Conservation (phyloP, 2,888 invertebrate genomes). For the Synanthedon formicaeformis region DNA sequence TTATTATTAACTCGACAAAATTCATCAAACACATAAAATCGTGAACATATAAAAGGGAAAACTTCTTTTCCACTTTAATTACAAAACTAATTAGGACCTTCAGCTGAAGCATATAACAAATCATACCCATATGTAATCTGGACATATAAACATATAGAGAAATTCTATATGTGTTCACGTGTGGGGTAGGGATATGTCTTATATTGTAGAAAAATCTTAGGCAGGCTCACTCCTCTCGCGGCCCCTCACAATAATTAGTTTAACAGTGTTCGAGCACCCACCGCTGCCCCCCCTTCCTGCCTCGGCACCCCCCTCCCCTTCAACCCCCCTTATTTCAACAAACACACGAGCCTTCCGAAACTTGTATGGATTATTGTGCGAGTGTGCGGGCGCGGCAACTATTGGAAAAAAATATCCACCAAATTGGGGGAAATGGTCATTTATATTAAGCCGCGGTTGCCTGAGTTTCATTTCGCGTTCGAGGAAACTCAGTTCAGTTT, state of each 20-base stretch:
- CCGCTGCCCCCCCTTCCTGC: slow-evolving; percentile 14
- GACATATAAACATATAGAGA: neutral
- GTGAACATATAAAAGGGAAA: too few species aligned
- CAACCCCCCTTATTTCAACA: slow-evolving; percentile 14
- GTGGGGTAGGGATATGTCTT: neutral
- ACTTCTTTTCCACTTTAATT: too few species aligned
- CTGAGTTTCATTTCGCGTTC: neutral
- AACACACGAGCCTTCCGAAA: slow-evolving; percentile 14
- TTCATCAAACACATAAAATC: too few species aligned
- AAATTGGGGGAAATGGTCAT: slow-evolving; percentile 32
- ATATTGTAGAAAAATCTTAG: slow-evolving; percentile 40
- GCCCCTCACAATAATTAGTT: slow-evolving; percentile 43
- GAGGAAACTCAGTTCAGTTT: too few species aligned
- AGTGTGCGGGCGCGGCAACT: slow-evolving; percentile 23
- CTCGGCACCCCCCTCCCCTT: slow-evolving; percentile 14
- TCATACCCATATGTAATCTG: too few species aligned
- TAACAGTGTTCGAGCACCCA: slow-evolving; percentile 44
- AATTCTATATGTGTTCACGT: slow-evolving; percentile 1
- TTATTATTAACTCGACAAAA: too few species aligned
- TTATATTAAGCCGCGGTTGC: slow-evolving; percentile 19
- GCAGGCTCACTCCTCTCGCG: slow-evolving; percentile 13
- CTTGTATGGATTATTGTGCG: slow-evolving; percentile 18
- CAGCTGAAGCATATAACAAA: too few species aligned
- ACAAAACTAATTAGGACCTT: too few species aligned
- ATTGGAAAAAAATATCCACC: slow-evolving; percentile 31